These are phyloP conservation scores for Ifrita kowaldi DNA, from an alignment of 2,113 vertebrate species.

Conservation along the genomic window DNA sequence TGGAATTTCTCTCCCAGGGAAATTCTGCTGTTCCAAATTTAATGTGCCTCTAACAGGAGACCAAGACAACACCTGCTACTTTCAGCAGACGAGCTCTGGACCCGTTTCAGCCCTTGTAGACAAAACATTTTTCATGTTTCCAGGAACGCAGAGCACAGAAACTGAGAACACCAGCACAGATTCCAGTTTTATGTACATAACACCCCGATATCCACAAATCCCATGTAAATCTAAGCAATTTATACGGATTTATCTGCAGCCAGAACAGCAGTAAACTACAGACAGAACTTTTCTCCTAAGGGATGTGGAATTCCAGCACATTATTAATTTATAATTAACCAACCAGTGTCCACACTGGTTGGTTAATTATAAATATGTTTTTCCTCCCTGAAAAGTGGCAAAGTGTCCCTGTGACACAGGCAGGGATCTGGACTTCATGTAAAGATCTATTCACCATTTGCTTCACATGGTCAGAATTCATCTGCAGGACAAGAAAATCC, in stretches of 20 bases:
- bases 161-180: background rate
- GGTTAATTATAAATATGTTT: background rate
- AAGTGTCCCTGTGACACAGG: background rate
- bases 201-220: background rate
- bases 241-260: background rate
- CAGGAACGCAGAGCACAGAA: background rate
- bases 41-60: background rate
- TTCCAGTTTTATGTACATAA: background rate
- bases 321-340: too few relatives aligned
- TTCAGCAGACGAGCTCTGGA: background rate
- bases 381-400: background rate
- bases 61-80: background rate
- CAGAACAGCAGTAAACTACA: background rate
- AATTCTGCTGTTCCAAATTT: background rate
- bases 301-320: background rate
- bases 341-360: accelerated
- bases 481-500: background rate
- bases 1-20: background rate
- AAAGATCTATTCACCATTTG: background rate
- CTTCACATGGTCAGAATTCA: too few relatives aligned
- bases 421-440: background rate
- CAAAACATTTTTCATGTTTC: background rate
- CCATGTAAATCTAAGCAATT: background rate
- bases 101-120: background rate
- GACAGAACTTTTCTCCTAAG: background rate